phyloP scores from a whole-genome alignment of 1,140 invertebrate genomes.

The Oncopodura yosiiana region DNA sequence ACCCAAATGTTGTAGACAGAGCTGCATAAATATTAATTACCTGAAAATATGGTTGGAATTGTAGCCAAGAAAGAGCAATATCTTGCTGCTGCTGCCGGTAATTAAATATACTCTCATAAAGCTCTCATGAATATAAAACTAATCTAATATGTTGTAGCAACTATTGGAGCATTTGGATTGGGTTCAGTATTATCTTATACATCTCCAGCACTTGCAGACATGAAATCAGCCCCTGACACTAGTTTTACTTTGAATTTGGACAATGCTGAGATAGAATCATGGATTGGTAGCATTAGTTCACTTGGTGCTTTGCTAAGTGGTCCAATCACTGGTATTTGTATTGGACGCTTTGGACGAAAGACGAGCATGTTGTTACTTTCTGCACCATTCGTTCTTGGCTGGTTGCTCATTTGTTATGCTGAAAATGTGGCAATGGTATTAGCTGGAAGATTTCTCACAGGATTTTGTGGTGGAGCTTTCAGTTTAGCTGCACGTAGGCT shows the following conservation, averaged over 20 bases:
- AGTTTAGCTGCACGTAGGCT: neutral
- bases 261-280: constrained; percentile 1
- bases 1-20: no score
- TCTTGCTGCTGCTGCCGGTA: no score
- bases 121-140: no score
- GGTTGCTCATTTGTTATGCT: neutral
- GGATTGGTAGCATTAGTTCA: constrained; percentile 22
- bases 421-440: neutral
- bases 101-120: no score
- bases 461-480: constrained; percentile 42
- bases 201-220: constrained; percentile 45
- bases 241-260: neutral
- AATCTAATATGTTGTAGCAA: no score
- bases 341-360: constrained; percentile 47
- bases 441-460: constrained; percentile 16
- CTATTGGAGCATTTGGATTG: constrained; percentile 46
- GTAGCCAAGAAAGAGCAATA: no score
- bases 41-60: no score
- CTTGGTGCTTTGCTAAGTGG: constrained; percentile 25
- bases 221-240: constrained; percentile 21
- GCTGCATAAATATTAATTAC: no score
- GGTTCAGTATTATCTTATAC: constrained; percentile 50
- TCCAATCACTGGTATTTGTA: constrained; percentile 31
- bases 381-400: constrained; percentile 9
- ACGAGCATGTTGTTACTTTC: constrained; percentile 32